Evolutionary conservation across 2,113 vertebrate species (phyloP).

Genomic region (Semnornis frantzii): DNA sequence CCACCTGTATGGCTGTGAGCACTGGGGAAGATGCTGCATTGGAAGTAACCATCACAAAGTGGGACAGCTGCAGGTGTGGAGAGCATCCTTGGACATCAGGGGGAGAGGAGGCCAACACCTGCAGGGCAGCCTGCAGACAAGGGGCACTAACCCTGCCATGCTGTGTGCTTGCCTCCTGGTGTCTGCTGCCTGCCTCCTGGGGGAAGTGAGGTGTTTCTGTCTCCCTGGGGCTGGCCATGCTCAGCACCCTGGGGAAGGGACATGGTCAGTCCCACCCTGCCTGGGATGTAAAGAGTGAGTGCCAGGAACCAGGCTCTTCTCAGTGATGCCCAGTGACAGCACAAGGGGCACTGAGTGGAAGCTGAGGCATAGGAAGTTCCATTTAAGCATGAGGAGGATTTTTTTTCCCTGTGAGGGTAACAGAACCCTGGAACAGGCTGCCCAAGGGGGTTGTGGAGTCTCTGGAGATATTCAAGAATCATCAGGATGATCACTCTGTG

Average conservation of each 20-base stretch:
- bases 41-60: background rate
- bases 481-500: too few relatives aligned
- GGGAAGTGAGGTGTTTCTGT: background rate
- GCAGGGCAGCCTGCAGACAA: background rate
- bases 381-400: too few relatives aligned
- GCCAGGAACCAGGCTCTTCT: too few relatives aligned
- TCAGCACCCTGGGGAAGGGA: background rate
- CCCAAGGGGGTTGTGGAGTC: too few relatives aligned
- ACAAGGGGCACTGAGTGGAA: too few relatives aligned
- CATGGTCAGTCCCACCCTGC: background rate
- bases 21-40: background rate
- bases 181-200: background rate
- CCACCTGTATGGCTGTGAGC: background rate
- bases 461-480: too few relatives aligned
- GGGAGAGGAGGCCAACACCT: background rate
- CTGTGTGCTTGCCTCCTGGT: background rate
- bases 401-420: too few relatives aligned
- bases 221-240: background rate
- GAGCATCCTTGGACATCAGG: rapidly evolving
- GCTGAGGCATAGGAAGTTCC: too few relatives aligned
- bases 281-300: background rate
- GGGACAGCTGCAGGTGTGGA: background rate
- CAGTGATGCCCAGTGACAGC: too few relatives aligned
- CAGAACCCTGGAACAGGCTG: too few relatives aligned
- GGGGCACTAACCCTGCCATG: rapidly evolving